Percentiles rank a stretch among this genome's conserved stretches.
Conservation (phyloP, 2,797 vertebrate genomes). For the Artibeus jamaicensis region DNA sequence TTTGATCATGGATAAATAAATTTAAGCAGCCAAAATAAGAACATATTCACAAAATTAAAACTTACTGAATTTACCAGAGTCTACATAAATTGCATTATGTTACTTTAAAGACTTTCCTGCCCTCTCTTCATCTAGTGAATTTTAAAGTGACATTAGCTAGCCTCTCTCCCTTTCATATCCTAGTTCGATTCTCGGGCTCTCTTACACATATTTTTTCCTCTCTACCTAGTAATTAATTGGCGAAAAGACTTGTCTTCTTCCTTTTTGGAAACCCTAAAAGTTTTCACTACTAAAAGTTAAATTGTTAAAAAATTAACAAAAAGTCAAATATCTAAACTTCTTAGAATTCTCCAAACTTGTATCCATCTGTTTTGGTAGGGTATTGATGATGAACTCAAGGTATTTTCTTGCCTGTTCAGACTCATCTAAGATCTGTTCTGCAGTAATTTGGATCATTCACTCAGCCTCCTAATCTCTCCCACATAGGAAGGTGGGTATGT, state of each 20-base stretch:
- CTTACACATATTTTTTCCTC: neutral
- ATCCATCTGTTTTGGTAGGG: neutral
- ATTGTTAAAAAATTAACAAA: neutral
- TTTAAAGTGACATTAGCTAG: neutral
- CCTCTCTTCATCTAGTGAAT: neutral
- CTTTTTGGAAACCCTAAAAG: neutral
- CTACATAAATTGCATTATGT: neutral
- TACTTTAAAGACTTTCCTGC: neutral
- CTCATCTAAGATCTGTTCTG: neutral
- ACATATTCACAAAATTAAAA: neutral
- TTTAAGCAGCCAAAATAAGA: neutral
- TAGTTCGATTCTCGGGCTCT: neutral
- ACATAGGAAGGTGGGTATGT: neutral
- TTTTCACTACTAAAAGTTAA: neutral
- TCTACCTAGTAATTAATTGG: neutral
- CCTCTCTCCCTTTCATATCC: neutral
- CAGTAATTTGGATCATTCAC: neutral
- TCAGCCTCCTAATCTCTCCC: neutral
- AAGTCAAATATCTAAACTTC: neutral
- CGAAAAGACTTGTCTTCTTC: neutral
- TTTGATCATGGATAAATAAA: neutral
- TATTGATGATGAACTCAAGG: neutral
- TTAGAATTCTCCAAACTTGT: neutral
- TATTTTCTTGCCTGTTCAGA: neutral
- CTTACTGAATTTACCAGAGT: neutral